These are phyloP conservation scores for Arrhopalites spinosus DNA, from an alignment of 2,888 invertebrate species.

Conservation along the genomic window DNA sequence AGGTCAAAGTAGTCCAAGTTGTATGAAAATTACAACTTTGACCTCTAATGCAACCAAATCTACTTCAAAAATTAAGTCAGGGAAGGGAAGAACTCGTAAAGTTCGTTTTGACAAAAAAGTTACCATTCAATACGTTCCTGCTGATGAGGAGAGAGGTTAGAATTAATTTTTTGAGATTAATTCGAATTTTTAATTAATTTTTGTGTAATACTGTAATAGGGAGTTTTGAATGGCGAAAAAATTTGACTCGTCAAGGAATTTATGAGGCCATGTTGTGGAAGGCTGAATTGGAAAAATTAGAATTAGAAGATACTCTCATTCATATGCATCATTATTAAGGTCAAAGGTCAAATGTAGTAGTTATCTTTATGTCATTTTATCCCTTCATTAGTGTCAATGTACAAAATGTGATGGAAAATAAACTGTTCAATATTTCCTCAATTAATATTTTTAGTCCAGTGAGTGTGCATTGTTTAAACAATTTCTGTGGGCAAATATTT, in stretches of 20 bases:
- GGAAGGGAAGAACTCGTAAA: conserved; percentile 3
- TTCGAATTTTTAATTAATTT: not conserved
- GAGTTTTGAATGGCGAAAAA: conserved; percentile 43
- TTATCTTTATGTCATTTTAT: too few species aligned
- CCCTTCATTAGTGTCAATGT: too few species aligned
- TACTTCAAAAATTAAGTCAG: not conserved
- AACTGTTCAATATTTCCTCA: too few species aligned
- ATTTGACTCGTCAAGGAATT: conserved; percentile 36
- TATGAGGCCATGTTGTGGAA: conserved; percentile 36
- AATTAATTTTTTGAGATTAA: not conserved
- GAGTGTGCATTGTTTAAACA: too few species aligned
- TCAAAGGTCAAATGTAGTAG: too few species aligned
- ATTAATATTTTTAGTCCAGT: too few species aligned
- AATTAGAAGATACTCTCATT: conserved; percentile 9
- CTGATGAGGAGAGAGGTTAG: conserved; percentile 35
- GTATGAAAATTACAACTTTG: conserved; percentile 8
- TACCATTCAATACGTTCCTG: conserved; percentile 21
- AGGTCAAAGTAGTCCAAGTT: not conserved
- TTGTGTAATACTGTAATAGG: too few species aligned
- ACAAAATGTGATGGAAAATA: too few species aligned
- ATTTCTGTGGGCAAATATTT: too few species aligned
- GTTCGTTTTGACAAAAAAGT: conserved; percentile 25
- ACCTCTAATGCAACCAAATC: not conserved
- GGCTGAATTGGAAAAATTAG: conserved; percentile 17
- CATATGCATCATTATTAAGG: not conserved